Base-by-base conservation (phyloP, 92 coral and sea anemone species). In the Epizoanthus ramosus region DNA sequence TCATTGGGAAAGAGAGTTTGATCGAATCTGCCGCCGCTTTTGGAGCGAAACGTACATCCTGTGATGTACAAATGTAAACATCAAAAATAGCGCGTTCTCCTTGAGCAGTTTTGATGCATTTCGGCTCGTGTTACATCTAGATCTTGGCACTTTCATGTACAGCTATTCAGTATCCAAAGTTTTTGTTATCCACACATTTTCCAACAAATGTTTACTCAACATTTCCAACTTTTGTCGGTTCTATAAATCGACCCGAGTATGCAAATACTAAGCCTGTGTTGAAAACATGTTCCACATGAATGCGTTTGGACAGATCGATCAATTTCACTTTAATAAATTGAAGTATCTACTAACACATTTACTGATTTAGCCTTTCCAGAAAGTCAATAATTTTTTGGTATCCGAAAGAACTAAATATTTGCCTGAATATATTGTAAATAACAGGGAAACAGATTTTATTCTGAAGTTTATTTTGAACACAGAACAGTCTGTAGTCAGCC, bases 41-140 rank as follows among this genome's bases (percentile, higher is more conserved):
- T 77, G 70, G 47, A 41, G 71, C 71, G 71, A 77, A 77, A 61
- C 43, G 82, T 33, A 33, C 53, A 67, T 67, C 67, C 28, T 6
- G 8, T 39, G 63, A 41, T 77, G 80, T 56, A 23, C 17, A 57
- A 17, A 37, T 61, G 21, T 43, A 9, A 60, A 77, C 57, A 18
- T 24, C 3, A 17, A 33, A 39, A 9, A 19, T 12, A 28, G 9
- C 50, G 17, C 10, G 72, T 33, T 28, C 8, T 19, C 45, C 71
- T 66, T 28, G 23, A 67, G 6, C 35, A 67, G 8, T n/a, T 28
- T 13, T 19, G 3, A 15, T 67, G 8, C n/a, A n/a, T 67, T 67
- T 67, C 57, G 25, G 4, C 57, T 71, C 54, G 13, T 50, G 54
- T 50, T 10, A 50, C 50, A 22, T 71, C 2, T 9, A 12, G 8